Base-by-base conservation (phyloP, 1,140 invertebrate genomes). In the Melipona quadrifasciata region DNA sequence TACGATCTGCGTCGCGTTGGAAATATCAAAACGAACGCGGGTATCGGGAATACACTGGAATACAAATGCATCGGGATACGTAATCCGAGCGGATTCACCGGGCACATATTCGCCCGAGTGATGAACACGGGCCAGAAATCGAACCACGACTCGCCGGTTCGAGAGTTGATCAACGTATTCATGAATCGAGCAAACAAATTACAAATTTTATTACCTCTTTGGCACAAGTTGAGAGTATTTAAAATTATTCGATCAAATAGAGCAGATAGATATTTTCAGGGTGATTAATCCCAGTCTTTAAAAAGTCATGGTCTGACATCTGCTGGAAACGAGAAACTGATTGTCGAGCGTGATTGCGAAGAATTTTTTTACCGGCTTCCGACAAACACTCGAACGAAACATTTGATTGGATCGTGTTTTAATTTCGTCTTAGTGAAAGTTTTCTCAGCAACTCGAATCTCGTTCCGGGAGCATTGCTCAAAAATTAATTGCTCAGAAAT, bases 381-480 rank as follows among this genome's bases (percentile, higher is more conserved):
- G 34, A 53, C 81, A 77, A 82, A 82, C 27, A 77, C n/a, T 31
- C 81, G 74, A 70, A 53, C 61, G 65, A 70, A 83, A 70, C 55
- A 78, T 70, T 78, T 34, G 21, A 83, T 83, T 70, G 81, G 81
- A 78, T 68, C 24, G 31, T 64, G 53, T 57, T 75, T 83, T 83
- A 83, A 83, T 83, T 83, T 47, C 64, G n/a, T 51, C 74, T 83
- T 77, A 68, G 68, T 68, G 64, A 70, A 83, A 51, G 24, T 58
- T 51, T 53, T 53, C 57, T 34, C 47, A 75, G 39, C 57, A n/a
- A 77, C 77, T 83, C 78, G 34, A 77, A 83, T 83, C 51, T 68
- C 31, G 12, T 1, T 2, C 17, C 14, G 53, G 51, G 12, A 53
- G 55, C n/a, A 11, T 19, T 39, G 61, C 71, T 24, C 71, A 16